Base-by-base conservation (phyloP, 2,113 vertebrate genomes). In the Syngnathus scovelli region DNA sequence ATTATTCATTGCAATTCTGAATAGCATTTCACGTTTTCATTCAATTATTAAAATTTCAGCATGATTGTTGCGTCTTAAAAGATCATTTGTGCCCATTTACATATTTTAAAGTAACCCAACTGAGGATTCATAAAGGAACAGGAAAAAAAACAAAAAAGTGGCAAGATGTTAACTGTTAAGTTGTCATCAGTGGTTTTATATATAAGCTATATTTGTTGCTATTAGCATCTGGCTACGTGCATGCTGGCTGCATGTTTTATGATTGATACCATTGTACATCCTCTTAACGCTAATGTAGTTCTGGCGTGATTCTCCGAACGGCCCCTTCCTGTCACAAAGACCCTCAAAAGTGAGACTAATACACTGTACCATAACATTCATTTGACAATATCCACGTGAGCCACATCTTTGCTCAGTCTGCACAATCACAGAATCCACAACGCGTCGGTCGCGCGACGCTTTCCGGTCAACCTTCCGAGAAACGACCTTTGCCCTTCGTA, bases 331-430 rank as follows among this genome's bases (percentile, higher is more conserved):
- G 39, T 43, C 60, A 12, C 60, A 16, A 62, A 58, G 55, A 62
- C 21, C 21, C 41, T 27, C 61, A 44, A 58, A 58, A 3, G 55
- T 36, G 27, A 27, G 21, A 62, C 41, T 43, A 44, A 41, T 43
- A 62, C 38, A 61, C 59, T 10, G 38, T 23, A 61, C 60, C 60
- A 41, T 41, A 44, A 62, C 61, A 62, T 27, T 62, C 61, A 44
- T 62, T 58, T 44, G 23, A 62, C 41, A 62, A 56, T 15, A 36
- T 44, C 39, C 21, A 62, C 39, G 41, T 21, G 38, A 60, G n/a
- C 52, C 12, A 41, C 59, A 27, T 27, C 21, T 27, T 44, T 62
- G 61, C 21, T 44, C 39, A 62, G 39, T 62, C 60, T 23, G n/a
- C 41, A 23, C 61, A 10, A 44, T 62, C 10, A 15, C n/a, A 44